These are phyloP conservation scores for Crocodylus rhombifer DNA, from an alignment of 2,797 vertebrate genomes.

Conservation along the genomic window DNA sequence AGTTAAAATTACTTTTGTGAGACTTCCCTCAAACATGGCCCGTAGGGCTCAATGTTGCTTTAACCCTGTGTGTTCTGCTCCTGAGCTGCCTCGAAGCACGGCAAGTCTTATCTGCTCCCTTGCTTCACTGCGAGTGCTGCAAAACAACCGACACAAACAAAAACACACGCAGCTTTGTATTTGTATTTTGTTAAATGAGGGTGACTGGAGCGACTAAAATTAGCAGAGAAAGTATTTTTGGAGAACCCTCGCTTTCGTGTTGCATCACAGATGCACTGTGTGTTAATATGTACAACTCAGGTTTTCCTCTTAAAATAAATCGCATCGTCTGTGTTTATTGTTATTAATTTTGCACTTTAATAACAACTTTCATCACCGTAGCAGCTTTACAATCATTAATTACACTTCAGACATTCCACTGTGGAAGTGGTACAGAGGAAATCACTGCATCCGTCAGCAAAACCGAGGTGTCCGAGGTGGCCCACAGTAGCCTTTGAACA, in stretches of 20 bases:
- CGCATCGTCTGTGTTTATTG: not conserved
- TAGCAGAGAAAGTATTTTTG: not conserved
- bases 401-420: not conserved
- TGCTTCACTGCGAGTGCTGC: not conserved
- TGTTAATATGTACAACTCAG: not conserved
- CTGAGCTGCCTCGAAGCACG: not conserved
- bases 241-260: not conserved
- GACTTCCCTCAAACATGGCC: conserved; percentile 74
- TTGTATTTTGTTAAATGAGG: not conserved
- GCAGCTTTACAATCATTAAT: not conserved
- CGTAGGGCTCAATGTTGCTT: conserved; percentile 60
- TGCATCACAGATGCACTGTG: not conserved
- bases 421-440: fast-evolving
- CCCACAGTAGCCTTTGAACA: conserved; percentile 36
- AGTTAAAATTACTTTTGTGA: conserved; percentile 80
- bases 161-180: not conserved
- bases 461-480: conserved; percentile 37
- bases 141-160: not conserved
- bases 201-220: not conserved
- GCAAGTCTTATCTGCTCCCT: not conserved
- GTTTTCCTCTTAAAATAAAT: not conserved
- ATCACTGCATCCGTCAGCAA: conserved; percentile 13
- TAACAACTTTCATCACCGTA: not conserved
- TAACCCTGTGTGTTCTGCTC: conserved; percentile 78
- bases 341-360: not conserved